Base-by-base conservation (phyloP, 2,888 invertebrate species). In the Tipula confusa region DNA sequence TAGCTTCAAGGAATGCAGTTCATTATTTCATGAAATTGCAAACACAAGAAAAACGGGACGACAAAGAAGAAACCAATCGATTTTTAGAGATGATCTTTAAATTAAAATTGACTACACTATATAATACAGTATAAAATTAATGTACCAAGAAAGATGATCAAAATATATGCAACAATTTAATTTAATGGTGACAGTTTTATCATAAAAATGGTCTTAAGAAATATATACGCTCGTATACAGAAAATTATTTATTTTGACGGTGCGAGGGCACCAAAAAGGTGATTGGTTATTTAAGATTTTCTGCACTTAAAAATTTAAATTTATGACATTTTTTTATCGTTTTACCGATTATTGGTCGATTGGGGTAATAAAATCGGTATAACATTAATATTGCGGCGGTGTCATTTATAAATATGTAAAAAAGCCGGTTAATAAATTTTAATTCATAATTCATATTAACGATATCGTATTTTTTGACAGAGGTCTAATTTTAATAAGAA, bases 261-360 rank as follows among this genome's bases (percentile, higher is more conserved):
- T n/a, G n/a, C 24, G 64, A 64, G 64, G 64, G 64, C 64, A 64
- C 64, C n/a, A 64, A 9, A 64, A 64, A 64, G 64, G 64, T n/a
- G n/a, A n/a, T 64, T 64, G 64, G 64, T 64, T 64, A 64, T 64
- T 64, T 64, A 64, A 64, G 64, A 64, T 64, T 24, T 64, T 64
- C 24, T 64, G 64, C 64, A 64, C 64, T 64, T 64, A 64, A 43
- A n/a, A 64, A 24, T 64, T 64, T 9, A 64, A 43, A 64, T 64
- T 64, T 64, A 24, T 64, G 6, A 33, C 6, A 33, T 6, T 9
- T 9, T 64, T 64, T 64, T 64, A 64, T 64, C 24, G 64, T 24
- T 64, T 64, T 24, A 24, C 24, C 64, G 64, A 64, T 64, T 64
- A 64, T 64, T 64, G 64, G 18, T 24, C 64, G 64, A 64, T 64